Conservation (phyloP, 2,888 invertebrate genomes). For the Papilio elwesi region DNA sequence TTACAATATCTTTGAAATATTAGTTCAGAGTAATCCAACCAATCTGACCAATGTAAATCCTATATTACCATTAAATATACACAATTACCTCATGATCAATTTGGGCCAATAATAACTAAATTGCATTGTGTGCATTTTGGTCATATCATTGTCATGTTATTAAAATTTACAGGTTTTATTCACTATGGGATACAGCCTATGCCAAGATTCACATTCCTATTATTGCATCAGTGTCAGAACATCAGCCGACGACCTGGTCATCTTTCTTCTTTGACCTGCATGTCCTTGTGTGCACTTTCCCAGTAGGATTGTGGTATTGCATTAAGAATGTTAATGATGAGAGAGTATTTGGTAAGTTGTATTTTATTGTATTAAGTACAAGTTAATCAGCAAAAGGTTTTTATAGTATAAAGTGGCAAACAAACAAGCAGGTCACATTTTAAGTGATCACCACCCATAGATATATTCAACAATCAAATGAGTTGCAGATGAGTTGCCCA, state of each 20-base stretch:
- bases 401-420: too few relatives aligned
- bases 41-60: too few relatives aligned
- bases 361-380: background rate
- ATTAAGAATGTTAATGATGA: slow-evolving; percentile 99
- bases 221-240: slow-evolving; percentile 99
- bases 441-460: too few relatives aligned
- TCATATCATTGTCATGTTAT: background rate
- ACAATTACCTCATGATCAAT: too few relatives aligned
- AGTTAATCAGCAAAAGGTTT: background rate
- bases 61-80: too few relatives aligned
- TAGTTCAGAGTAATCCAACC: too few relatives aligned
- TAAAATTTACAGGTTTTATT: slow-evolving; percentile 91
- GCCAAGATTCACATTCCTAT: slow-evolving; percentile 99
- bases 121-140: background rate
- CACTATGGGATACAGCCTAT: slow-evolving; percentile 99
- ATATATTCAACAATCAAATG: too few relatives aligned
- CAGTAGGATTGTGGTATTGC: slow-evolving; percentile 99
- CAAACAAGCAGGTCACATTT: too few relatives aligned
- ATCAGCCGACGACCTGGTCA: slow-evolving; percentile 99
- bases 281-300: slow-evolving; percentile 97
- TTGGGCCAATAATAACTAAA: too few relatives aligned
- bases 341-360: slow-evolving; percentile 94
- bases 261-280: slow-evolving; percentile 99
- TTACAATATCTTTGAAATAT: too few relatives aligned
- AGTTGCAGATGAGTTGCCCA: too few relatives aligned